Conservation (phyloP, 92 coral and sea anemone species). For the Siderastrea siderea region DNA sequence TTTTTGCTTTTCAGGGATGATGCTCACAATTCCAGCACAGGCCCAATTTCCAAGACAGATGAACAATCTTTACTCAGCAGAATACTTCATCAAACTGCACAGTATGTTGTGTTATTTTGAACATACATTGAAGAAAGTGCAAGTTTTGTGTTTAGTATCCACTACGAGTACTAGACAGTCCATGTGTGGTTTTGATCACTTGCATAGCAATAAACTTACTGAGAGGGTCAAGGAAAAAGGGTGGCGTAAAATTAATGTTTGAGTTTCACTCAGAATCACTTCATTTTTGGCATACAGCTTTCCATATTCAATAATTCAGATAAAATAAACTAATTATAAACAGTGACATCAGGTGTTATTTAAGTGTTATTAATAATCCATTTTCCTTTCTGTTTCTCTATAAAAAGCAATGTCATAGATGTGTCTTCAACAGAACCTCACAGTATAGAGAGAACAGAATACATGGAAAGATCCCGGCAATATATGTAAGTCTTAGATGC, state of each 20-base stretch:
- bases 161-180: too few species aligned
- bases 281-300: too few species aligned
- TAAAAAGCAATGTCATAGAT: slow-evolving; percentile 94
- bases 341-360: neutral
- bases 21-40: slow-evolving; percentile 72
- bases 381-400: neutral
- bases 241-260: too few species aligned
- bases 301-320: too few species aligned
- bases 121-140: neutral
- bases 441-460: slow-evolving; percentile 97
- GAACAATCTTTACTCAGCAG: slow-evolving; percentile 95
- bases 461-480: slow-evolving; percentile 96
- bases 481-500: slow-evolving; percentile 79
- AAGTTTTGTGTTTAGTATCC: neutral
- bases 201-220: too few species aligned
- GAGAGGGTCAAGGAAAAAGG: too few species aligned
- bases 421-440: slow-evolving; percentile 98
- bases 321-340: neutral
- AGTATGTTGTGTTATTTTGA: slow-evolving; percentile 65
- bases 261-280: too few species aligned
- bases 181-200: too few species aligned
- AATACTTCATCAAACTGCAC: slow-evolving; percentile 97
- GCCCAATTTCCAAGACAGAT: slow-evolving; percentile 93
- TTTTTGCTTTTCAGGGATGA: slow-evolving; percentile 73
- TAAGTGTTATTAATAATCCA: neutral